phyloP scores from a whole-genome alignment of 2,888 invertebrate species.

The Aporophyla lueneburgensis region DNA sequence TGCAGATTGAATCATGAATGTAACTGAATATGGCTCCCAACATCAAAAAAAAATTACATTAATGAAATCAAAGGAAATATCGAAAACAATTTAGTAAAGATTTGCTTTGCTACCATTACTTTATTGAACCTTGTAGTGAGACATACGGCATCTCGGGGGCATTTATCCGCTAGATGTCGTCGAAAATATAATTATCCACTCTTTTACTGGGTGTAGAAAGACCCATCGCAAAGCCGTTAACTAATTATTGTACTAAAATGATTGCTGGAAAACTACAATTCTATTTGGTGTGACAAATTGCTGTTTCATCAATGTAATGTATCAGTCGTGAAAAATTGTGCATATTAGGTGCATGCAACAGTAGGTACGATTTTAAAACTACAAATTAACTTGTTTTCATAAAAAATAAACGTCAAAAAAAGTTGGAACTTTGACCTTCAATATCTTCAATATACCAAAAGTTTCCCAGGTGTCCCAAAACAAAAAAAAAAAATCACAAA shows the following conservation, averaged over 20 bases:
- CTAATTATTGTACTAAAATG: neutral
- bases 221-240: neutral
- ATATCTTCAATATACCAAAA: neutral
- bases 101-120: slow-evolving; percentile 7
- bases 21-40: neutral
- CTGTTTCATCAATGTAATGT: neutral
- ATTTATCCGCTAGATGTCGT: neutral
- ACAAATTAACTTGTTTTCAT: neutral
- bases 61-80: neutral
- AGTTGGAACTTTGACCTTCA: neutral
- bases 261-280: neutral
- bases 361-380: neutral
- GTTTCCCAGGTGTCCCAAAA: neutral
- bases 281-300: neutral
- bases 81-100: neutral
- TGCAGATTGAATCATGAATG: neutral
- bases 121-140: neutral
- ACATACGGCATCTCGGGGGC: neutral
- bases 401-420: neutral
- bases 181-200: neutral
- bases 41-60: too few species aligned
- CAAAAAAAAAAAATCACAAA: neutral
- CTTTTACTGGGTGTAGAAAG: neutral
- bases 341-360: neutral
- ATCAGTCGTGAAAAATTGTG: neutral